Base-by-base conservation (phyloP, 1,140 invertebrate species). In the Hermetia illucens region DNA sequence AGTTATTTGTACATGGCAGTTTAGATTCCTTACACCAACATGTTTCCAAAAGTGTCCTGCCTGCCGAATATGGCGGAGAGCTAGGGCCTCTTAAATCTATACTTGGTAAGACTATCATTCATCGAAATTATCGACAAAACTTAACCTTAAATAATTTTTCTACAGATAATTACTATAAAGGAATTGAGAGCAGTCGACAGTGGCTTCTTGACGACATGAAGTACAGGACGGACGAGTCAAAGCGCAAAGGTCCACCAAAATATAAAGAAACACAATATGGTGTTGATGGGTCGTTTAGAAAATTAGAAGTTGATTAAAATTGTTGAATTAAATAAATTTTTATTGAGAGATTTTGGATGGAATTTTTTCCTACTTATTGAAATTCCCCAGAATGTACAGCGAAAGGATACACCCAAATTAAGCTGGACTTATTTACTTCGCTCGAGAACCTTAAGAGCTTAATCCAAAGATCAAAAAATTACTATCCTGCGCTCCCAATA, bases 271-370 rank as follows among this genome's bases (percentile, higher is more conserved):
- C 62, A 19, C 47, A 72, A 9, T 74, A 70, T 44, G 70, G 70
- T 5, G 49, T 70, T 6, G 69, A 72, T 36, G 70, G 70, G 4
- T 70, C 69, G 38, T 73, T 72, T 49, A 58, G 69, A 39, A 58
- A 68, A 52, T 49, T 73, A 39, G 52, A 58, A 16, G 5, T 38
- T 38, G 36, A 38, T 19, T 38, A 38, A 32, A 27, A n/a, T n/a
- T n/a, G n/a, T n/a, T n/a, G n/a, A n/a, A n/a, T n/a, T n/a, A n/a
- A n/a, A n/a, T n/a, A n/a, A n/a, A n/a, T n/a, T n/a, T n/a, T n/a
- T n/a, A n/a, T n/a, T n/a, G n/a, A n/a, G n/a, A n/a, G n/a, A n/a
- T n/a, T n/a, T n/a, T n/a, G n/a, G n/a, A n/a, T n/a, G n/a, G n/a
- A n/a, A n/a, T n/a, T n/a, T n/a, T n/a, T n/a, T n/a, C n/a, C n/a